phyloP scores from a whole-genome alignment of 2,113 vertebrate species.

The Himantopus leucocephalus region DNA sequence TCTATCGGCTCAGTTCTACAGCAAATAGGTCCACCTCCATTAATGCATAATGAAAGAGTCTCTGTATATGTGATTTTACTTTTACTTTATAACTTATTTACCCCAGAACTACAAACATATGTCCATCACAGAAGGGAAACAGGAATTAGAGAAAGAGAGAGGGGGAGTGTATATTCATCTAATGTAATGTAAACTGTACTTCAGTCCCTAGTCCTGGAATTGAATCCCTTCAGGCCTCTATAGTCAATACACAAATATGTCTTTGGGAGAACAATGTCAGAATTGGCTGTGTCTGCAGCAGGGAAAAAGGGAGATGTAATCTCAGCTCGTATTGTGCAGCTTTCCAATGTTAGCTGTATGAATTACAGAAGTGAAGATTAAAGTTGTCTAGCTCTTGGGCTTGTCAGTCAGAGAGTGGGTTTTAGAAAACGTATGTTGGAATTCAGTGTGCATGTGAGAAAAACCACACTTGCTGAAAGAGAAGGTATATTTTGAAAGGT shows the following conservation, averaged over 20 bases:
- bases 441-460: not conserved
- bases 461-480: not conserved
- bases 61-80: not conserved
- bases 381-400: not conserved
- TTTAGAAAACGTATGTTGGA: not conserved
- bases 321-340: not conserved
- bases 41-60: not conserved
- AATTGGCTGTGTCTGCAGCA: not conserved
- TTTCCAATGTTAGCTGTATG: not conserved
- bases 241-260: not conserved
- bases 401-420: not conserved
- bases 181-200: not conserved
- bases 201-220: not conserved
- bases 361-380: not conserved
- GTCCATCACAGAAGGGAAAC: not conserved
- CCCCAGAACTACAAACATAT: not conserved
- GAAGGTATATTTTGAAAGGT: not conserved
- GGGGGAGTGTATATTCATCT: not conserved
- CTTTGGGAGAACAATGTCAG: not conserved
- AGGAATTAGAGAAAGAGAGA: not conserved
- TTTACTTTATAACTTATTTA: not conserved
- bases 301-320: not conserved
- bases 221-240: not conserved
- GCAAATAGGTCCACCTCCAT: not conserved
- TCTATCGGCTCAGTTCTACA: not conserved